A percentile compares a stretch with the other conserved stretches of the same genome.
Evolutionary conservation across 2,113 vertebrate genomes (phyloP).

Genomic region (Prunella fulvescens): DNA sequence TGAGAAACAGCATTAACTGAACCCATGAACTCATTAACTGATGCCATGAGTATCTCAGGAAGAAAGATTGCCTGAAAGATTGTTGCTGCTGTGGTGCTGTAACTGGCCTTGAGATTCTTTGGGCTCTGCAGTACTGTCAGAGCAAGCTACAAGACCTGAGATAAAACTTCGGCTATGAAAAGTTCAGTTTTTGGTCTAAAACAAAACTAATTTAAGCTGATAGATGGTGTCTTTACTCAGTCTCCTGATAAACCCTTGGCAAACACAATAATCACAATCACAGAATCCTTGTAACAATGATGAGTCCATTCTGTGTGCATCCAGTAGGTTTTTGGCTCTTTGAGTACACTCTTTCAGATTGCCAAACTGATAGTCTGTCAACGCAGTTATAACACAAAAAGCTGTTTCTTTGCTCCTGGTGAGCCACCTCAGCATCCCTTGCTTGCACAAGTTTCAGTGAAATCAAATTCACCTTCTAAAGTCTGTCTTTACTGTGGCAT

Average conservation of each 20-base stretch:
- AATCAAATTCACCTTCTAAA: neutral
- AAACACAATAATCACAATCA: neutral
- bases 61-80: neutral
- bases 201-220: neutral
- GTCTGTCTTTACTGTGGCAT: neutral
- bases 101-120: neutral
- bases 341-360: neutral
- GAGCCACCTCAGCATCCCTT: neutral
- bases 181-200: neutral
- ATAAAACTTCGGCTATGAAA: neutral
- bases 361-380: neutral
- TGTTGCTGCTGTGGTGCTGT: neutral
- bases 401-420: neutral
- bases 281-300: neutral
- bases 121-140: neutral
- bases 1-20: neutral
- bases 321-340: neutral
- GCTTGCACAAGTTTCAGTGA: neutral
- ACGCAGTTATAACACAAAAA: neutral
- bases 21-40: no score
- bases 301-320: neutral
- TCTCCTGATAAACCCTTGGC: neutral
- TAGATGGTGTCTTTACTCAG: neutral
- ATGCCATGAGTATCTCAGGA: neutral
- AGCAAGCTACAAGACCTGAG: neutral